Percentiles rank a stretch among this genome's conserved stretches.
Evolutionary conservation across 2,888 invertebrate species (phyloP).

Genomic region (Argyresthia goedartella): DNA sequence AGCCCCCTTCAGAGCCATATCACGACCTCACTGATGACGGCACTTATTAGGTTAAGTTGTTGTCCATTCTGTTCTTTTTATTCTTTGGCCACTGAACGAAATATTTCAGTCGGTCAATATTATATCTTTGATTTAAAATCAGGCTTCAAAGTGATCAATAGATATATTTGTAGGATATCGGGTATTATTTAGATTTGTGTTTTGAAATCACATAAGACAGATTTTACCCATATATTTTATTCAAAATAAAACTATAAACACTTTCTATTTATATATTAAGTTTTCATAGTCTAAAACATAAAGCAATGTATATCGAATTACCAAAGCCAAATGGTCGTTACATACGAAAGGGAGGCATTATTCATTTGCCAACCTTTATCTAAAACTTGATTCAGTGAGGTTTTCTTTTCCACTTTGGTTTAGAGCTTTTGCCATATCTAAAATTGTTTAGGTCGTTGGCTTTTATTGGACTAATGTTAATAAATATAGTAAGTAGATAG

Average conservation of each 20-base stretch:
- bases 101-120: too few species aligned
- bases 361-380: neutral
- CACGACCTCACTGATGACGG: conserved; percentile 49
- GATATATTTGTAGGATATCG: too few species aligned
- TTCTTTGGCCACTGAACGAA: neutral
- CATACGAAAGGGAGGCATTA: neutral
- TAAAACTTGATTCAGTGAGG: neutral
- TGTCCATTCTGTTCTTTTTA: neutral
- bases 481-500: conserved; percentile 2
- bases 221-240: too few species aligned
- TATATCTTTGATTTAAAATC: too few species aligned
- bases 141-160: too few species aligned
- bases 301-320: neutral
- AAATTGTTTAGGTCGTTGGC: neutral
- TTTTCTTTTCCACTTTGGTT: neutral
- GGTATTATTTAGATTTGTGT: too few species aligned
- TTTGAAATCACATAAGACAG: too few species aligned
- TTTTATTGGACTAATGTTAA: neutral
- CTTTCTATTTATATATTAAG: neutral
- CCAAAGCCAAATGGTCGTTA: neutral
- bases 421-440: neutral
- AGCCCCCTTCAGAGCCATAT: conserved; percentile 73
- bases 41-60: conserved; percentile 31
- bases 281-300: conserved; percentile 4
- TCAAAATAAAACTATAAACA: too few species aligned